These are phyloP conservation scores for Toxotes lorentzi DNA, from an alignment of 2,797 vertebrate species.

Conservation along the genomic window DNA sequence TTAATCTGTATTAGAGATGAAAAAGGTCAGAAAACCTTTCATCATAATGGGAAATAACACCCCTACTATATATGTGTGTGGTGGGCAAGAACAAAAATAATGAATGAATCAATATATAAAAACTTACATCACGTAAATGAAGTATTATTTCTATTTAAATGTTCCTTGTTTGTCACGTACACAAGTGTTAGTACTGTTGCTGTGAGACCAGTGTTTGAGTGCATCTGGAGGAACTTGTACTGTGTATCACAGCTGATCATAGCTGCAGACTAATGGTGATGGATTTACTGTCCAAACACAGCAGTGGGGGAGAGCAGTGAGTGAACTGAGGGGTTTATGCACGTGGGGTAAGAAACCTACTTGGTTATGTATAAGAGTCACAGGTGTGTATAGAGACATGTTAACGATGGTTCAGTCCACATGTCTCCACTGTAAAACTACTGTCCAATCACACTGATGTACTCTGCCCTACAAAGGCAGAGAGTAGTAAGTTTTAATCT, in stretches of 20 bases:
- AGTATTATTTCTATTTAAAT: not conserved
- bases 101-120: not conserved
- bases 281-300: slow-evolving; percentile 30
- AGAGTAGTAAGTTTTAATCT: no score
- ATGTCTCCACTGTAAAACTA: no score
- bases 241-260: not conserved
- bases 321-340: not conserved
- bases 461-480: no score
- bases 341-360: not conserved
- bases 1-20: not conserved
- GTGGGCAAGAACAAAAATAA: not conserved
- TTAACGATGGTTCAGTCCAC: no score
- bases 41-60: not conserved
- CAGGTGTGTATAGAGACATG: not conserved
- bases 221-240: not conserved
- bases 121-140: not conserved
- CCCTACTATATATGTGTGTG: not conserved
- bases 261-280: slow-evolving; percentile 17
- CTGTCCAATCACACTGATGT: no score
- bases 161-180: not conserved
- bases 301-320: not conserved
- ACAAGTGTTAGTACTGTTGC: not conserved
- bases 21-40: not conserved
- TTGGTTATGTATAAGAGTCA: not conserved
- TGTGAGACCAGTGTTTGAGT: not conserved